Base-by-base conservation (phyloP, 2,113 vertebrate species). In the Syngnathus scovelli region DNA sequence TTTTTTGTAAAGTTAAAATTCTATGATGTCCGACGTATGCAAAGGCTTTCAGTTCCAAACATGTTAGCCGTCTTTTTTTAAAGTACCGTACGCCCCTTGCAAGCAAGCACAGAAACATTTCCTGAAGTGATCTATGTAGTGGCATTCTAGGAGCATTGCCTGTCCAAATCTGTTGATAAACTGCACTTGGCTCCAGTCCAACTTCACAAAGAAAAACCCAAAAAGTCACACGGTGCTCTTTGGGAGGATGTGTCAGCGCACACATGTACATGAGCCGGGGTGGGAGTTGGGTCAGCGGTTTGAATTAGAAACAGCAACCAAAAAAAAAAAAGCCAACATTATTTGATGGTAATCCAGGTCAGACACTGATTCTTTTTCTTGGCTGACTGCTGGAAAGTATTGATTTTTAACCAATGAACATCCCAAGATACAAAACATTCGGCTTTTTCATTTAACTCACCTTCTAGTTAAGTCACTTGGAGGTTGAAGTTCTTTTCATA, bases 181-280 rank as follows among this genome's bases (percentile, higher is more conserved):
- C 33, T 65, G 63, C 63, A 49, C 48, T 65, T 49, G 48, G 63
- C 33, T 21, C 33, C 36, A 2, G 51, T 52, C 36, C 63, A 51
- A 38, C n/a, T 51, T 21, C 63, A n/a, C 63, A 37, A 49, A 65
- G 63, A 65, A 52, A 51, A 65, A 41, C 61, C 44, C 61, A 4
- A 65, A 65, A 51, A 65, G 48, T 65, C 46, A 62, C 41, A 62
- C 39, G 4, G 61, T 27, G 61, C 61, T 62, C 61, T 44, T 62
- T 27, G 61, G 21, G 61, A 43, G 41, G 41, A 62, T 15, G 61
- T 43, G 41, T 62, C 12, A 18, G 39, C 2, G 21, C 15, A 12
- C 5, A 21, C 41, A 27, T 43, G 38, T 44, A 46, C 41, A 44
- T 46, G 61, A 16, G 41, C 11, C 16, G 61, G 27, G 61, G 61